Evolutionary conservation across 2,113 vertebrate species (phyloP), one percentile per base, ranked within the genome.

Genomic region (Morone chrysops): DNA sequence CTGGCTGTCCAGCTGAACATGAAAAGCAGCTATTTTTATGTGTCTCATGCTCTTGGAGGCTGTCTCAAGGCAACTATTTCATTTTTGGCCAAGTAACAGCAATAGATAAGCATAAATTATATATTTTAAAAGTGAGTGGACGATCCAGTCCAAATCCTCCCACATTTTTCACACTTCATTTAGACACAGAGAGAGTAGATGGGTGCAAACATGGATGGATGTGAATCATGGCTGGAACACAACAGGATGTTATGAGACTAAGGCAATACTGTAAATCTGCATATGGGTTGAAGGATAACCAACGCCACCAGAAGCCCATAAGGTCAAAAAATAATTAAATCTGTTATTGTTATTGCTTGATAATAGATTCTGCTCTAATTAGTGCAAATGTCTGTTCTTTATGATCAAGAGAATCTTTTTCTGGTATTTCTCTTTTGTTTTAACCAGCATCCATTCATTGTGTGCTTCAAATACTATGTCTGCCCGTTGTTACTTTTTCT

Each of bases 81-180:
- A 40, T 78, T 75, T 38, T 70, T 88, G 78, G 84, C 86, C 82
- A 65, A 71, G 63, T 18, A 84, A 77, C 78, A 78, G 78, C 17
- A n/a, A 57, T 62, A 54, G 67, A 50, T 81, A 60, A 63, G 75
- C 80, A 79, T 85, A 69, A 87, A 70, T 80, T 65, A 78, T 83
- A 70, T 83, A 84, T 91, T 90, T 88, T n/a, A 61, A n/a, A 79
- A 80, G 31, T 59, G 70, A 75, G 84, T 81, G 79, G 88, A 91
- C 87, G 43, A 70, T 75, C 22, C 12, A 14, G 83, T 90, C 87
- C 80, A 89, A 90, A 61, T 91, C 87, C 87, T 86, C 88, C 93
- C 90, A 92, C 88, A 86, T 77, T 71, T 82, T 91, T 92, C 90
- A 92, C 89, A 92, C 89, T 43, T 88, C 77, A 57, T 85, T 80